Base-by-base conservation (phyloP, 2,888 invertebrate species). In the Chrysina gloriosa region DNA sequence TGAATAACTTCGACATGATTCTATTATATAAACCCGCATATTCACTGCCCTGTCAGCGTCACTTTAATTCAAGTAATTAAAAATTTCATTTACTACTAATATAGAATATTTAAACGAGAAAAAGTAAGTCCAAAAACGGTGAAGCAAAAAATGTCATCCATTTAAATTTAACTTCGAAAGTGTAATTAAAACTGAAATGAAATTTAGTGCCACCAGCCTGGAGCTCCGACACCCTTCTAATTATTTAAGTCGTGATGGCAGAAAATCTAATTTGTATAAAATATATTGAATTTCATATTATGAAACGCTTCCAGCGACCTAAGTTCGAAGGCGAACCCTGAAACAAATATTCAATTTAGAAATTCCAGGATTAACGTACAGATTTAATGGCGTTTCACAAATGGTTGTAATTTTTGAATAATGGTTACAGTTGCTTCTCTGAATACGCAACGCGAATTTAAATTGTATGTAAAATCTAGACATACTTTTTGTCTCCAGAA, bases 201-300 rank as follows among this genome's bases (percentile, higher is more conserved):
- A 65, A 65, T 65, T 54, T 45, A 58, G 47, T 56, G 66, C 66
- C 58, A 47, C 34, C 66, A 34, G 66, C 47, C 21, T 16, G 52
- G 25, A 48, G 47, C 42, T 34, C 47, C 73, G 74, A 73, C 74
- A 72, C 70, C 72, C 63, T 70, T 72, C 72, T 72, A 74, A 75
- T 75, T 75, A 74, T 70, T 58, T 48, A 71, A 68, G 73, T 71
- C 69, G 70, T 63, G 72, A 70, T 68, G 72, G 69, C 69, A 70
- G 70, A 71, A 64, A 73, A 75, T 74, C 71, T 71, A 75, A 75
- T 75, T 75, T 75, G 73, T 71, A 73, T 75, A 73, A 75, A 74
- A 75, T 75, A 72, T 74, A 74, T 73, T 52, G 70, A 71, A 69
- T 74, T 75, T 74, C 72, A 67, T 69, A 75, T 75, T 75, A 72